Conservation (phyloP, 92 coral and sea anemone genomes). For the Virgularia gustaviana region DNA sequence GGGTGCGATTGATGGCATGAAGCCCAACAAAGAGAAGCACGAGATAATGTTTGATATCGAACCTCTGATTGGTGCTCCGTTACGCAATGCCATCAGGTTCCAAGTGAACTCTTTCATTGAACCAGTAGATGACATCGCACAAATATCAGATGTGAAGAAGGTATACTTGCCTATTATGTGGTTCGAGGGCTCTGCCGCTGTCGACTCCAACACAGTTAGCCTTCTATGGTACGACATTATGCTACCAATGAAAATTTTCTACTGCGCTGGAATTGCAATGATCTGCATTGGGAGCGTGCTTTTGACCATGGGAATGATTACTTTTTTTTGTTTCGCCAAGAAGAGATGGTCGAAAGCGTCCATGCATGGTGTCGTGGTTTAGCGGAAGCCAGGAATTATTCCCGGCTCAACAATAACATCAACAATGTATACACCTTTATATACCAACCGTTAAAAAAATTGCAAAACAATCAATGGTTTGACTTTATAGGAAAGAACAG, state of each 20-base stretch:
- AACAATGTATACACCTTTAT: too few relatives aligned
- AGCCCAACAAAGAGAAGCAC: conserved; percentile 62
- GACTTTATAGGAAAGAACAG: too few relatives aligned
- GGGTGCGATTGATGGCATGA: conserved; percentile 54
- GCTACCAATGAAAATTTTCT: conserved; percentile 38
- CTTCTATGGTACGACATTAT: conserved; percentile 45
- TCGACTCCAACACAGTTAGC: conserved; percentile 55
- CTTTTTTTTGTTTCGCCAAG: neutral
- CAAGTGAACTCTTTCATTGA: conserved; percentile 69
- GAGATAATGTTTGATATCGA: conserved; percentile 63
- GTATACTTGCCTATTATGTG: conserved; percentile 68
- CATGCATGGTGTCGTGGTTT: too few relatives aligned
- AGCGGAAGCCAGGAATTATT: too few relatives aligned
- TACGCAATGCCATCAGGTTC: conserved; percentile 56
- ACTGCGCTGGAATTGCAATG: conserved; percentile 38
- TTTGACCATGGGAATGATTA: conserved; percentile 4
- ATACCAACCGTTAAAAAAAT: too few relatives aligned
- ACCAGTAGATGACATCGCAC: conserved; percentile 44
- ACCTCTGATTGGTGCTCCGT: conserved; percentile 65
- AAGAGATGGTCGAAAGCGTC: too few relatives aligned
- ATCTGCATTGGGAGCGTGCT: conserved; percentile 46
- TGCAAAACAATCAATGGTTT: too few relatives aligned
- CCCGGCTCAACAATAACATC: too few relatives aligned
- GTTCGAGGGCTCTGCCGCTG: conserved; percentile 61
- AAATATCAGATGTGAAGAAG: conserved; percentile 51